Percentiles rank a stretch among this genome's conserved stretches.
Evolutionary conservation across 2,888 invertebrate genomes (phyloP).

Genomic region (Tetranychus truncatus): DNA sequence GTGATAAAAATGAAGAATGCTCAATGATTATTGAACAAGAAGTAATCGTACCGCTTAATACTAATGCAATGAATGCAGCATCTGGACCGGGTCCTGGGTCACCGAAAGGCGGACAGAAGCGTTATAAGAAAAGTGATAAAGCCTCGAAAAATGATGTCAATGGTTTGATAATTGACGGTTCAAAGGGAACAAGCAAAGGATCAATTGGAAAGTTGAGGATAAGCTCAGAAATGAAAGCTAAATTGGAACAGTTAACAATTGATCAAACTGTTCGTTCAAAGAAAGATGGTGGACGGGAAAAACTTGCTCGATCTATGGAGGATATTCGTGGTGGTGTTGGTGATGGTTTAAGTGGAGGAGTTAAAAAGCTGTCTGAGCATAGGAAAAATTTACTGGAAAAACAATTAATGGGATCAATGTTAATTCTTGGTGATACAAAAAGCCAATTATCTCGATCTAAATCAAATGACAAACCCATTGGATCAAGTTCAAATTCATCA

Average conservation of each 20-base stretch:
- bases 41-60: slow-evolving; percentile 1
- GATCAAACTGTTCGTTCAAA: slow-evolving; percentile 57
- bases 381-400: slow-evolving; percentile 65
- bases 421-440: neutral
- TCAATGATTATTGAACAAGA: slow-evolving; percentile 3
- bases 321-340: slow-evolving; percentile 22
- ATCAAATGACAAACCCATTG: neutral
- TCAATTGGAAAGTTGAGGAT: slow-evolving; percentile 70
- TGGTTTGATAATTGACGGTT: slow-evolving; percentile 9
- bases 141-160: slow-evolving; percentile 7
- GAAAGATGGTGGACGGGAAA: slow-evolving; percentile 19
- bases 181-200: neutral
- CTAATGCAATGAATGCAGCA: neutral
- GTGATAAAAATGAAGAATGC: neutral
- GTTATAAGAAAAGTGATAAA: slow-evolving; percentile 8
- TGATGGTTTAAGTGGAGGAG: slow-evolving; percentile 33
- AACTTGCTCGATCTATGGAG: slow-evolving; percentile 20
- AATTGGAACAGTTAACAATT: slow-evolving; percentile 62
- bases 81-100: neutral
- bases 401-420: slow-evolving; percentile 40
- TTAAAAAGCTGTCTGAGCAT: slow-evolving; percentile 65
- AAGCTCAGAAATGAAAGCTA: slow-evolving; percentile 74
- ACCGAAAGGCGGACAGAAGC: neutral
- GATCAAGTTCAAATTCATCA: slow-evolving; percentile 14
- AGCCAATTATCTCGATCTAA: neutral